Percentiles rank a stretch among this genome's conserved stretches.
phyloP scores from a whole-genome alignment of 2,888 invertebrate genomes.

The Drosophila fungiperda region DNA sequence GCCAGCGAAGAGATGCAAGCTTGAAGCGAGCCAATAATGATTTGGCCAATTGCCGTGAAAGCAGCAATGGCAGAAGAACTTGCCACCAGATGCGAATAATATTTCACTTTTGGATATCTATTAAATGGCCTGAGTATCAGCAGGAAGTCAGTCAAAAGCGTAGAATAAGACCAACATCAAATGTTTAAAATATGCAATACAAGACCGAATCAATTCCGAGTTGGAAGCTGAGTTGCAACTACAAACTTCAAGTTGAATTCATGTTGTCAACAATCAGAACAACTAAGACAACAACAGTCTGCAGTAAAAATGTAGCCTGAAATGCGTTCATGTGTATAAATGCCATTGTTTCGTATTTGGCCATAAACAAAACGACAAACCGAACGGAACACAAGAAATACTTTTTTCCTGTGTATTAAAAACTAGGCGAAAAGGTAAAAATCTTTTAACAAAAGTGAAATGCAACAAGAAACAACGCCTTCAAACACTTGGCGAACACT shows the following conservation, averaged over 20 bases:
- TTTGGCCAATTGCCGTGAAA: constrained; percentile 60
- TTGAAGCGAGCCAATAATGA: constrained; percentile 66
- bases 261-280: constrained; percentile 45
- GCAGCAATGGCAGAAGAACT: constrained; percentile 14
- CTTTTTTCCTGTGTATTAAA: constrained; percentile 43
- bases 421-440: constrained; percentile 63
- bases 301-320: constrained; percentile 41
- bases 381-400: constrained; percentile 44
- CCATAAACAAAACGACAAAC: constrained; percentile 67
- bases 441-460: constrained; percentile 44
- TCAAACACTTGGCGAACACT: constrained; percentile 46
- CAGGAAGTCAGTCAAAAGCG: constrained; percentile 17
- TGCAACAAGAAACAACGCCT: constrained; percentile 44
- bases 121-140: constrained; percentile 10
- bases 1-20: constrained; percentile 21
- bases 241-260: constrained; percentile 54
- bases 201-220: constrained; percentile 26
- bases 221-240: constrained; percentile 28
- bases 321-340: constrained; percentile 75
- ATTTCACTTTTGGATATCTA: constrained; percentile 59
- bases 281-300: constrained; percentile 7
- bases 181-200: constrained; percentile 72
- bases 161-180: constrained; percentile 29
- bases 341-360: constrained; percentile 74
- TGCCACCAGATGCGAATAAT: constrained; percentile 60